Base-by-base conservation (phyloP, 2,113 vertebrate species). In the Rousettus leschenaultii region DNA sequence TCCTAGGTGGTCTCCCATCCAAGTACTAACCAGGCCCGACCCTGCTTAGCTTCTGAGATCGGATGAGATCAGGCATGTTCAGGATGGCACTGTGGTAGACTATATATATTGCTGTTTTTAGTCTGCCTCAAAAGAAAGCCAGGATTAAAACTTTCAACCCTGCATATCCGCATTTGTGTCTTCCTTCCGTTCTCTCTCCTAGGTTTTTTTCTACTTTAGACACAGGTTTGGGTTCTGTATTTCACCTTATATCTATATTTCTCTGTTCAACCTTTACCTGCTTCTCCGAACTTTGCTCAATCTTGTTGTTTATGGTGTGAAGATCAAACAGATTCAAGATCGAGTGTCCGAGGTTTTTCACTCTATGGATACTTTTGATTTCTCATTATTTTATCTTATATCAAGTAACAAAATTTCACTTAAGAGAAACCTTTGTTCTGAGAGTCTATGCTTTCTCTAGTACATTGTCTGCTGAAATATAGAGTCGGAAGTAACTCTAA, bases 221-320 rank as follows among this genome's bases (percentile, higher is more conserved):
- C 94, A 97, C 40, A 91, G 89, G 24, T 95, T 96, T 78, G 87
- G 97, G 1, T 97, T 43, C 57, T 80, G 68, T 4, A 87, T 97
- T 51, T 78, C 97, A 0, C 85, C 80, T 0, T 95, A 97, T 7
- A 79, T 98, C 2, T 97, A 97, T 5, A 24, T 98, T 74, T 1
- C 78, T n/a, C 88, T 96, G 74, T 97, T 97, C 21, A 94, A 97
- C 10, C 0, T 98, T 88, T 98, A 98, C 45, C 78, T 98, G 16
- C 53, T 91, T 43, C 14, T 97, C 13, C 77, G 88, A 7, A 51
- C 89, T 33, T 78, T 95, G 45, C 89, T 95, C 57, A 96, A 84
- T 38, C 84, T 77, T 55, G 22, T 95, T 28, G 68, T 96, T 14
- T 95, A 95, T 82, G 89, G 94, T 6, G 75, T 88, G 35, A 93